Conservation (phyloP, 2,113 vertebrate genomes). For the Rhegmatorhina hoffmannsi region DNA sequence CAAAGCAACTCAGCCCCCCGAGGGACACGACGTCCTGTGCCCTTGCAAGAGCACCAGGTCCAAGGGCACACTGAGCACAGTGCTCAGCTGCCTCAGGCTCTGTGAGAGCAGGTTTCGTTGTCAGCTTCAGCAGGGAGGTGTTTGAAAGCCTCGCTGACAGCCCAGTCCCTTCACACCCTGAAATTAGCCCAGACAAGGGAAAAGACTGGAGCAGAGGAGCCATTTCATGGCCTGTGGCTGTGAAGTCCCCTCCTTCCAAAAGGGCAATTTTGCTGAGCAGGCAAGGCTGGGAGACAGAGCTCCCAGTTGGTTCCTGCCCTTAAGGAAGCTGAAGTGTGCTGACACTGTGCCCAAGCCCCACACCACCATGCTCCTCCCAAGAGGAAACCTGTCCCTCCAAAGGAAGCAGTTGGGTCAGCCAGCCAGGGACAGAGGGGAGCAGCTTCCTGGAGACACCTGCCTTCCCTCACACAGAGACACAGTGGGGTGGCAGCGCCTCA, state of each 20-base stretch:
- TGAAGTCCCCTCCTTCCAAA: not conserved
- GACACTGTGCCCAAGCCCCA: fast-evolving
- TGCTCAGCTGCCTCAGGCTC: fast-evolving
- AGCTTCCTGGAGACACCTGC: fast-evolving
- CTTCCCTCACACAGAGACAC: not conserved
- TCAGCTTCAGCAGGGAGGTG: not conserved
- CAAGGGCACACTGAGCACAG: fast-evolving
- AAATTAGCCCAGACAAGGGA: not conserved
- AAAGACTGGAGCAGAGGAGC: not conserved
- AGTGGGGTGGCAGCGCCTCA: not conserved
- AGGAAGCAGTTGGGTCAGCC: not conserved
- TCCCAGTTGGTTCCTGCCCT: not conserved
- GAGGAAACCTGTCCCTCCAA: not conserved
- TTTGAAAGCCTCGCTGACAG: not conserved
- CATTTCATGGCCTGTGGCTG: not conserved
- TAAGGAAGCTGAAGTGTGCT: not conserved
- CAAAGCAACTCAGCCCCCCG: not conserved
- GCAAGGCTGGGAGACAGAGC: not conserved
- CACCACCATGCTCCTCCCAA: not conserved
- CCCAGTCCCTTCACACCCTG: not conserved
- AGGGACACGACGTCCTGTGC: fast-evolving
- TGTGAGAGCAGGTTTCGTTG: not conserved
- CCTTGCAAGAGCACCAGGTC: not conserved
- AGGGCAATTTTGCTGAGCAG: not conserved
- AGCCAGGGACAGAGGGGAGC: not conserved